phyloP scores from a whole-genome alignment of 2,888 invertebrate genomes.

The Lasioglossum pauxillum region DNA sequence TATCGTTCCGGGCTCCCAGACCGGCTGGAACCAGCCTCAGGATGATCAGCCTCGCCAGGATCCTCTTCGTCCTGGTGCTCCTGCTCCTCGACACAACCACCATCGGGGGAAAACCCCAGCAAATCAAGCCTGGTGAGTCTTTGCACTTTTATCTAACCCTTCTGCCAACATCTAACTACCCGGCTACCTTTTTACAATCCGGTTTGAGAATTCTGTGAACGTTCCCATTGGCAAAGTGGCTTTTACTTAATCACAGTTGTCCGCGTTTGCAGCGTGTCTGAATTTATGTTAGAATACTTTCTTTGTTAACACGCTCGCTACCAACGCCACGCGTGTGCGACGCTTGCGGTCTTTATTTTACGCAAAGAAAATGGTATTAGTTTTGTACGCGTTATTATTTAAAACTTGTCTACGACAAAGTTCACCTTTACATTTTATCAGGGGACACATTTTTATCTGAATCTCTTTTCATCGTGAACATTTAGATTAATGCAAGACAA shows the following conservation, averaged over 20 bases:
- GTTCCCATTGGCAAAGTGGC: background rate
- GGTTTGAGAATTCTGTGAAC: background rate
- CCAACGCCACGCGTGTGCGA: background rate
- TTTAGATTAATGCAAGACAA: background rate
- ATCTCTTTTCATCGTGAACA: background rate
- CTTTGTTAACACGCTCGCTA: background rate
- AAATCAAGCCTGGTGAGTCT: conserved; percentile 75
- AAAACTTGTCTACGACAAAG: background rate
- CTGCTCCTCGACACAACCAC: conserved; percentile 42
- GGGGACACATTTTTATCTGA: background rate
- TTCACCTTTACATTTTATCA: background rate
- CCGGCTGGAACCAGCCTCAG: conserved; percentile 37
- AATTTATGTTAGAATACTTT: too few relatives aligned
- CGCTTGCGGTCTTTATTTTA: background rate
- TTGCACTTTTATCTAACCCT: background rate
- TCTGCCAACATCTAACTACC: background rate
- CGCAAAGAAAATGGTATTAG: background rate
- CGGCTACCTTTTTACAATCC: background rate
- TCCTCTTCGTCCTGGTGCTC: conserved; percentile 55
- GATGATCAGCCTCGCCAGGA: conserved; percentile 64
- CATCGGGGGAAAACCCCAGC: conserved; percentile 64
- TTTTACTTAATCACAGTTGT: background rate
- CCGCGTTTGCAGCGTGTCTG: background rate
- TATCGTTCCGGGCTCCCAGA: conserved; percentile 8
- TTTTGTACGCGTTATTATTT: background rate